Conservation (phyloP, 2,113 vertebrate genomes). For the Ammodramus savannarum region DNA sequence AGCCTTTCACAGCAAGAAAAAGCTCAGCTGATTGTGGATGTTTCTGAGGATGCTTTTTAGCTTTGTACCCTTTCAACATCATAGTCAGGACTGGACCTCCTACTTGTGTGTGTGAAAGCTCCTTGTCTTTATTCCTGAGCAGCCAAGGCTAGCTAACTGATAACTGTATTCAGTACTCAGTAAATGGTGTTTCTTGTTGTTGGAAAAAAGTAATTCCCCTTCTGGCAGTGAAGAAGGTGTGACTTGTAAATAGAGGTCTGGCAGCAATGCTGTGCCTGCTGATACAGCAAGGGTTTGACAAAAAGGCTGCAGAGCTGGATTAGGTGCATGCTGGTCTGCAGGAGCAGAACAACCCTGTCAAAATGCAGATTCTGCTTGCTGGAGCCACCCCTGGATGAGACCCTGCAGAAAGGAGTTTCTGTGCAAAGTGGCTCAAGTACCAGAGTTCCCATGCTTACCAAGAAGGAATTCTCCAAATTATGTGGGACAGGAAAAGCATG, state of each 20-base stretch:
- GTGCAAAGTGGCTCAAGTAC: neutral
- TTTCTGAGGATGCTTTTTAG: slow-evolving; percentile 4
- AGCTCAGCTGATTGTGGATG: neutral
- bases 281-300: neutral
- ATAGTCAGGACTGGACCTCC: neutral
- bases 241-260: slow-evolving; percentile 30
- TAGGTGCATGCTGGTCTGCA: rapidly evolving
- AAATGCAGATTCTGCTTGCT: neutral
- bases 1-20: neutral
- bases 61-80: neutral
- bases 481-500: neutral
- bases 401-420: neutral
- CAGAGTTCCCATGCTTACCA: neutral
- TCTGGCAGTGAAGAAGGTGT: slow-evolving; percentile 1
- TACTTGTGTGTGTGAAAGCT: neutral
- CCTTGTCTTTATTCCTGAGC: neutral
- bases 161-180: neutral
- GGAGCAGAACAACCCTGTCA: neutral
- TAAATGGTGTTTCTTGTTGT: slow-evolving; percentile 6
- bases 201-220: slow-evolving; percentile 4
- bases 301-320: neutral
- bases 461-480: neutral
- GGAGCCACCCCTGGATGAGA: neutral
- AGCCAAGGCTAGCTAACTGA: neutral
- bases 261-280: neutral